Conservation (phyloP, 2,797 vertebrate genomes). For the Siniperca scherzeri region DNA sequence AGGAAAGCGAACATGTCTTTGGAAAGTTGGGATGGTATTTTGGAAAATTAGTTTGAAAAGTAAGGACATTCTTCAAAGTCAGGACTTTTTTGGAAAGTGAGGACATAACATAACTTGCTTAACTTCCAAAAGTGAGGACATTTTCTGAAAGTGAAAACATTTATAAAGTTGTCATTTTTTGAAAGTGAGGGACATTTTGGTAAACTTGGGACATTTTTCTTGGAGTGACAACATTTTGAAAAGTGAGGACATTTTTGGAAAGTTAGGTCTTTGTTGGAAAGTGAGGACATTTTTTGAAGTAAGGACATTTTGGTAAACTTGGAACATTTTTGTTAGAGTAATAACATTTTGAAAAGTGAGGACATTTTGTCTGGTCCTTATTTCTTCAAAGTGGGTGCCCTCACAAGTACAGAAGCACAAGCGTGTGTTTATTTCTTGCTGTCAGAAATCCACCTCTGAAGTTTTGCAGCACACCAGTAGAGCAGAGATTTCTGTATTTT, state of each 20-base stretch:
- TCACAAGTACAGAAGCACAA: background rate
- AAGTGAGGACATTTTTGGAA: background rate
- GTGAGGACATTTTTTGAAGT: too few species aligned
- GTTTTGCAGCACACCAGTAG: too few species aligned
- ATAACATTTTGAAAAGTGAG: background rate
- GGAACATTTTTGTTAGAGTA: background rate
- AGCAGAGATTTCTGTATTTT: background rate
- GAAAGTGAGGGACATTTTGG: background rate
- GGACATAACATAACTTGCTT: too few species aligned
- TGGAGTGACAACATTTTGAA: background rate
- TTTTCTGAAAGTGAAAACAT: too few species aligned
- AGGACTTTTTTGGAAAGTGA: too few species aligned
- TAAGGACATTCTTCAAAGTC: too few species aligned
- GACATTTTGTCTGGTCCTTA: background rate
- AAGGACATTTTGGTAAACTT: background rate
- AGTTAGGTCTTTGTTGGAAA: too few species aligned
- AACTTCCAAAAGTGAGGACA: too few species aligned
- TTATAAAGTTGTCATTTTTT: background rate
- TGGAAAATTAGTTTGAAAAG: too few species aligned
- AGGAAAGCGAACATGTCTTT: too few species aligned
- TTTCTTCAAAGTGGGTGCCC: background rate
- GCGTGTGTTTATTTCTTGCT: background rate
- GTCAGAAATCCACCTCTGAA: background rate
- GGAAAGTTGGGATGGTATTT: too few species aligned
- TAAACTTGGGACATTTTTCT: background rate